A percentile compares a stretch with the other conserved stretches of the same genome.
phyloP scores from a whole-genome alignment of 1,140 invertebrate genomes.

The Xylocopa sonorina region DNA sequence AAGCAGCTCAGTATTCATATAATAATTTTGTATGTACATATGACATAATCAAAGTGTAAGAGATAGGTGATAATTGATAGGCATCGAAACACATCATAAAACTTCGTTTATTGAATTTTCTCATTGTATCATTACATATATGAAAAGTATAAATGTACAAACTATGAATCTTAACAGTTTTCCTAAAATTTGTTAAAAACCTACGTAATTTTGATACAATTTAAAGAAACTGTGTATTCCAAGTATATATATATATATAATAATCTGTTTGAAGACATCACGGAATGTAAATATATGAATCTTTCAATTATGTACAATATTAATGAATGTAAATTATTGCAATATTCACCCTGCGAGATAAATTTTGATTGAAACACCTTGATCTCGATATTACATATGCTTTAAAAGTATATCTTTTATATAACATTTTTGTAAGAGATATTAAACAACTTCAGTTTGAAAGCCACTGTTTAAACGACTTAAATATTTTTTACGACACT shows the following conservation, averaged over 20 bases:
- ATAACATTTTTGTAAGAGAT: background rate
- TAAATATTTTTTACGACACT: conserved; percentile 88
- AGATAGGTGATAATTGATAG: background rate
- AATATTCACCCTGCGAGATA: background rate
- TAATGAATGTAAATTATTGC: background rate
- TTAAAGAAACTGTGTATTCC: background rate
- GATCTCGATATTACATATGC: background rate
- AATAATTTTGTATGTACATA: conserved; percentile 46
- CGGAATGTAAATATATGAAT: conserved; percentile 20
- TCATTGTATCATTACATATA: background rate
- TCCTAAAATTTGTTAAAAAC: background rate
- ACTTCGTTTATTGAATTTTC: background rate
- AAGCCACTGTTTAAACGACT: conserved; percentile 85
- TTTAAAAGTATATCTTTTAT: background rate
- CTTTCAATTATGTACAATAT: background rate
- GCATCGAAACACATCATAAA: background rate
- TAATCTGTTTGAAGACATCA: background rate
- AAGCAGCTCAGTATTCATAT: conserved; percentile 40
- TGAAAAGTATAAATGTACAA: background rate
- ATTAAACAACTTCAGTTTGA: conserved; percentile 31
- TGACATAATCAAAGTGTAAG: conserved; percentile 44
- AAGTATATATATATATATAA: background rate
- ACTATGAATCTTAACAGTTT: background rate
- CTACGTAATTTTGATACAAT: background rate
- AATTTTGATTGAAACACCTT: background rate